Evolutionary conservation across 1,140 invertebrate genomes (phyloP).

Genomic region (Vanessa tameamea): DNA sequence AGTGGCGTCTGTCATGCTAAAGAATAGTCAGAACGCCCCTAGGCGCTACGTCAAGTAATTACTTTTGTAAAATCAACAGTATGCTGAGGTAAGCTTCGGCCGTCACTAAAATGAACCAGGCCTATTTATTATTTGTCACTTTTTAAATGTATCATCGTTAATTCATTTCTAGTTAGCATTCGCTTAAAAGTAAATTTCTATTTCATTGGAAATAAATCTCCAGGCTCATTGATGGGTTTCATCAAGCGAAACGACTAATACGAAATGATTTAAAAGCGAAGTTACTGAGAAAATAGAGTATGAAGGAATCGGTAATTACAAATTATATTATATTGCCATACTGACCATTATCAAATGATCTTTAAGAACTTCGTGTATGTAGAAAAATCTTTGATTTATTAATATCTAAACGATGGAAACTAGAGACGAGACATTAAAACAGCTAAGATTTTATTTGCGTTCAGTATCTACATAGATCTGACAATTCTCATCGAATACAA

Average conservation of each 20-base stretch:
- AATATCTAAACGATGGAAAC: too few relatives aligned
- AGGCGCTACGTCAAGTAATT: slow-evolving; percentile 62
- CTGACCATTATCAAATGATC: too few relatives aligned
- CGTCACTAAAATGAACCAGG: slow-evolving; percentile 32
- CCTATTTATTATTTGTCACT: slow-evolving; percentile 39
- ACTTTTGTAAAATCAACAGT: slow-evolving; percentile 72
- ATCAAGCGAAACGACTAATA: background rate
- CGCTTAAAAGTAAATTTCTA: slow-evolving; percentile 28
- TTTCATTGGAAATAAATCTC: slow-evolving; percentile 27
- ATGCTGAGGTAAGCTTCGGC: slow-evolving; percentile 27
- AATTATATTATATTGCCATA: too few relatives aligned
- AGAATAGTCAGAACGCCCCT: slow-evolving; percentile 65
- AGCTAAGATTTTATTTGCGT: too few relatives aligned
- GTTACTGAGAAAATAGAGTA: background rate
- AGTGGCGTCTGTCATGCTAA: slow-evolving; percentile 74
- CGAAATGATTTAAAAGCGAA: background rate
- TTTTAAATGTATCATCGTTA: slow-evolving; percentile 28
- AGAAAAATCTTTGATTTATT: too few relatives aligned
- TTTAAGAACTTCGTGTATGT: too few relatives aligned
- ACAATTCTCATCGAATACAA: too few relatives aligned
- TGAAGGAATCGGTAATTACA: background rate
- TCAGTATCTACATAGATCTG: too few relatives aligned
- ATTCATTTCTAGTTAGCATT: slow-evolving; percentile 32
- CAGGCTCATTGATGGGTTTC: background rate
- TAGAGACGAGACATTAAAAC: too few relatives aligned